Percentiles rank a stretch among this genome's conserved stretches.
phyloP scores from a whole-genome alignment of 2,797 vertebrate species.

The Coreius guichenoti region DNA sequence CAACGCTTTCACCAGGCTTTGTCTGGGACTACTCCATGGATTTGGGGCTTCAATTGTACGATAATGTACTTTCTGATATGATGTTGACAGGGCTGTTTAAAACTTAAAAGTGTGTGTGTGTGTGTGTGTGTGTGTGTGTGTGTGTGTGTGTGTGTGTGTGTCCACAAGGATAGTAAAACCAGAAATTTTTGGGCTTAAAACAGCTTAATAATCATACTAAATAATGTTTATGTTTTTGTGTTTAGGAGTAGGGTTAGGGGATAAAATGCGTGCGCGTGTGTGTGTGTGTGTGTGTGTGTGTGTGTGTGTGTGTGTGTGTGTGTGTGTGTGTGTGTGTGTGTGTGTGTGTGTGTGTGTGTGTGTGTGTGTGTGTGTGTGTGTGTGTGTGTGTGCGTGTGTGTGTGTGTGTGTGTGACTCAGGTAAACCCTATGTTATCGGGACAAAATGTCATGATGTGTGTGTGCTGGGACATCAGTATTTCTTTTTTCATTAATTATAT shows the following conservation, averaged over 20 bases:
- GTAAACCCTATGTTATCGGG: no score
- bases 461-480: background rate
- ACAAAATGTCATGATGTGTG: no score
- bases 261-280: background rate
- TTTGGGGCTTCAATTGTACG: conserved; percentile 3
- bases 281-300: no score
- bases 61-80: background rate
- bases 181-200: background rate
- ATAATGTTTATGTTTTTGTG: background rate
- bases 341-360: no score
- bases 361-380: no score
- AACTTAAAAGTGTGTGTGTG: background rate
- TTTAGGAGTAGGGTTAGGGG: background rate
- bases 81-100: background rate
- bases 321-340: no score
- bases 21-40: conserved; percentile 30
- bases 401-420: no score
- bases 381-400: no score
- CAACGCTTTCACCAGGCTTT: conserved; percentile 33
- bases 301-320: no score
- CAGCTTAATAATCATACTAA: background rate
- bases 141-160: background rate
- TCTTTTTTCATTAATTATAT: background rate
- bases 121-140: background rate
- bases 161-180: background rate